A percentile compares a stretch with the other conserved stretches of the same genome.
These are phyloP conservation scores for Speoplatyrhinus poulsoni DNA, from an alignment of 2,113 vertebrate genomes.

Conservation along the genomic window DNA sequence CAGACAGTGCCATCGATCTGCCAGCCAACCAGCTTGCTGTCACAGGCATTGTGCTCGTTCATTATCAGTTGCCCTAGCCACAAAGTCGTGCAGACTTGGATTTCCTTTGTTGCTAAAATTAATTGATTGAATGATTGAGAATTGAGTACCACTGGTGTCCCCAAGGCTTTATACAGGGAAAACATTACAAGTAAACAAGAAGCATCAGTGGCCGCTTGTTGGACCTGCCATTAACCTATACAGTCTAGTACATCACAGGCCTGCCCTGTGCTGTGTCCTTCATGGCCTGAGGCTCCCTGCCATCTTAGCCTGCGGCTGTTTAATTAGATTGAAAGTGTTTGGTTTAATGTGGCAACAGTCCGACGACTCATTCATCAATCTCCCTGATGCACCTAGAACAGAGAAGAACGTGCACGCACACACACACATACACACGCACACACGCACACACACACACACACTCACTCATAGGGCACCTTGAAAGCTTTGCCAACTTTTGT, in stretches of 20 bases:
- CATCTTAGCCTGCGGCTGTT: constrained; percentile 18
- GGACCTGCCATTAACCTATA: constrained; percentile 53
- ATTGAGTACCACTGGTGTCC: neutral
- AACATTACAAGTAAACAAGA: constrained; percentile 38
- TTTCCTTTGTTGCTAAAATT: constrained; percentile 34
- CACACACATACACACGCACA: neutral
- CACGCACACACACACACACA: neutral
- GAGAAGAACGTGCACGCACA: neutral
- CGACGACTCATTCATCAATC: constrained; percentile 54
- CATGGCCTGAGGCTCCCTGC: constrained; percentile 27
- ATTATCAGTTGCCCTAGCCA: constrained; percentile 40
- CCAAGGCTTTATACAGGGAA: constrained; percentile 27
- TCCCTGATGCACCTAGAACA: constrained; percentile 30
- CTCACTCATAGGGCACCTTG: constrained; percentile 1
- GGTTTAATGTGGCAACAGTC: constrained; percentile 60
- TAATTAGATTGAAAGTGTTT: constrained; percentile 50
- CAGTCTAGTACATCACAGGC: constrained; percentile 23
- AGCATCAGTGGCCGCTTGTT: constrained; percentile 33
- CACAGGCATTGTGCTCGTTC: constrained; percentile 38
- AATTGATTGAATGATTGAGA: constrained; percentile 6
- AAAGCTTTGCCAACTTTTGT: neutral
- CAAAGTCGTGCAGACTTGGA: constrained; percentile 39
- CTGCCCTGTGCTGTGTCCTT: constrained; percentile 53
- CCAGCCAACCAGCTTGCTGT: constrained; percentile 40
- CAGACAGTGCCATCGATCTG: constrained; percentile 41